Conservation (phyloP, 2,113 vertebrate species). For the Panthera uncia region DNA sequence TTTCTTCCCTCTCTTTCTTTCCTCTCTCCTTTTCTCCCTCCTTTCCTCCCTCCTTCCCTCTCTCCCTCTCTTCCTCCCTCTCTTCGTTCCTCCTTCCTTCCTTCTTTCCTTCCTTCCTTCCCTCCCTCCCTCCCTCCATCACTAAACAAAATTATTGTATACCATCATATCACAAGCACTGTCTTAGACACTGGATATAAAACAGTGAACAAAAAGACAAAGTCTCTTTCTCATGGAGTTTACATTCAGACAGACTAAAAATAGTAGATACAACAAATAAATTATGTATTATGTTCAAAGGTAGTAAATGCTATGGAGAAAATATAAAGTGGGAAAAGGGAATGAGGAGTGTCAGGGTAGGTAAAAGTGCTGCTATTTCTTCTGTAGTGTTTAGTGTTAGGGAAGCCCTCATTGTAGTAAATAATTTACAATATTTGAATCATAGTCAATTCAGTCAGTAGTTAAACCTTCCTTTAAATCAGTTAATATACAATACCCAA, state of each 20-base stretch:
- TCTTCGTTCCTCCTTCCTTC: not conserved
- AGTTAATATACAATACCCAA: constrained; percentile 58
- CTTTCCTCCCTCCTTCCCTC: not conserved
- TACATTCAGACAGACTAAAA: not conserved
- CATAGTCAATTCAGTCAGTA: constrained; percentile 69
- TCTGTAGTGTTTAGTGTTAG: not conserved
- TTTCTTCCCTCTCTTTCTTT: not conserved
- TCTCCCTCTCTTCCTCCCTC: not conserved
- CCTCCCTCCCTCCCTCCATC: not conserved
- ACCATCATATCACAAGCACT: not conserved
- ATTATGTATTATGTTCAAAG: not conserved
- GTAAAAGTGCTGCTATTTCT: not conserved
- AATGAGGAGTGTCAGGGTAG: not conserved
- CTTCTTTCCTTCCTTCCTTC: not conserved
- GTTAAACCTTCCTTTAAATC: constrained; percentile 62
- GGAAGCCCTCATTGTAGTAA: not conserved
- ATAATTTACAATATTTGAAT: constrained; percentile 49
- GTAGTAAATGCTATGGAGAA: not conserved
- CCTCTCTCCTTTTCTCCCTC: not conserved
- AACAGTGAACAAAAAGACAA: constrained; percentile 14
- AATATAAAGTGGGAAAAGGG: not conserved
- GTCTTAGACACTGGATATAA: not conserved
- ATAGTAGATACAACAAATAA: not conserved
- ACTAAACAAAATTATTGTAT: not conserved
- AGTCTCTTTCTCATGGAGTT: not conserved